Conservation (phyloP, 2,888 invertebrate genomes). For the Priocnemis perturbator region DNA sequence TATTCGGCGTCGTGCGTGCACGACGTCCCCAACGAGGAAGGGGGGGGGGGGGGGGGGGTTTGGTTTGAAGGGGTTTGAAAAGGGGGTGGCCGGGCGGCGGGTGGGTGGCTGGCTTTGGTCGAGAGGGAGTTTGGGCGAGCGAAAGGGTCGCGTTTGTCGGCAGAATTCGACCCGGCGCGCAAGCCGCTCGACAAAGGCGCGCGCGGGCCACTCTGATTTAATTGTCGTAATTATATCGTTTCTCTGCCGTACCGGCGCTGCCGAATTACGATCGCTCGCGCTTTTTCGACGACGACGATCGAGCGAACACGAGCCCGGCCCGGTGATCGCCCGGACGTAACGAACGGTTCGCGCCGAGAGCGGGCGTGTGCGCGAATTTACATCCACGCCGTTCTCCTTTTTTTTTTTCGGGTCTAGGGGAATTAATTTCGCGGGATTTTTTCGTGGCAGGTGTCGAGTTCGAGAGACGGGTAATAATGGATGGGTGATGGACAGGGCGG, state of each 20-base stretch:
- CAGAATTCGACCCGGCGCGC: conserved; percentile 49
- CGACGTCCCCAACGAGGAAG: conserved; percentile 50
- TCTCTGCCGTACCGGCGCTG: conserved; percentile 24
- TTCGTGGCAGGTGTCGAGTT: too few species aligned
- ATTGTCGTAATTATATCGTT: conserved; percentile 55
- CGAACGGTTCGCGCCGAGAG: conserved; percentile 6
- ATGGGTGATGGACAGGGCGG: too few species aligned
- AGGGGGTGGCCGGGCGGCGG: conserved; percentile 32
- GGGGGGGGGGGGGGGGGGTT: conserved; percentile 29
- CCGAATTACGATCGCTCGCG: conserved; percentile 29
- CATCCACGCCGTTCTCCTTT: background rate
- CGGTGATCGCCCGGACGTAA: conserved; percentile 4
- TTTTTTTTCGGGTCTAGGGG: background rate
- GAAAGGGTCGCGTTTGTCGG: conserved; percentile 55
- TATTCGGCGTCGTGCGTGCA: conserved; percentile 64
- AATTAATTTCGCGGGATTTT: background rate
- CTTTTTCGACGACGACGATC: conserved; percentile 45
- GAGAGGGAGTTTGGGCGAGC: conserved; percentile 23
- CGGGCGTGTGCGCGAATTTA: too few species aligned
- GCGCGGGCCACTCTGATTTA: conserved; percentile 42
- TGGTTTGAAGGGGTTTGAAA: conserved; percentile 18
- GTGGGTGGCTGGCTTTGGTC: conserved; percentile 26
- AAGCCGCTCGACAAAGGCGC: conserved; percentile 33
- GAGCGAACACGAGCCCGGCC: conserved; percentile 41
- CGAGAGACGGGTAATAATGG: too few species aligned